A percentile compares a stretch with the other conserved stretches of the same genome.
phyloP scores from a whole-genome alignment of 2,888 invertebrate species.

The Dastarcus helophoroides region DNA sequence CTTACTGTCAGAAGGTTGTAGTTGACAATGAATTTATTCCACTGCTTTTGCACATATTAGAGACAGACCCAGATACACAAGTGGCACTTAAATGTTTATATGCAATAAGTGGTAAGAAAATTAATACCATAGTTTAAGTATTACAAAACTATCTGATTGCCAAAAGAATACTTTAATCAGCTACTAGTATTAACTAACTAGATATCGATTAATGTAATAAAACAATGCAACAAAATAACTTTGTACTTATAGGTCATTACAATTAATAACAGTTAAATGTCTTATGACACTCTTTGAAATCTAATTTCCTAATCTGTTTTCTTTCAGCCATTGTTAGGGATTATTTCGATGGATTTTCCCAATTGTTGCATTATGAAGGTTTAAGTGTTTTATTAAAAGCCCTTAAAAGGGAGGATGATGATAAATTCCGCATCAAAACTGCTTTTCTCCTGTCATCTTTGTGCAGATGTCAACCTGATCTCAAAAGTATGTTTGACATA shows the following conservation, averaged over 20 bases:
- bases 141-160: no score
- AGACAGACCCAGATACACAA: slow-evolving; percentile 43
- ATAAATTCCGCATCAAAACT: slow-evolving; percentile 56
- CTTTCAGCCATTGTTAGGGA: slow-evolving; percentile 53
- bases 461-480: slow-evolving; percentile 40
- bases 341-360: slow-evolving; percentile 45
- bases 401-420: slow-evolving; percentile 44
- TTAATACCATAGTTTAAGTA: no score
- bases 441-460: slow-evolving; percentile 59
- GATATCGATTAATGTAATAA: no score
- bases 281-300: no score
- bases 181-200: no score
- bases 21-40: slow-evolving; percentile 54
- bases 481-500: slow-evolving; percentile 41
- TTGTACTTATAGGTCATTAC: no score
- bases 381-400: slow-evolving; percentile 50
- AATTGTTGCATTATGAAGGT: slow-evolving; percentile 54
- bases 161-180: no score
- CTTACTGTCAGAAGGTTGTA: slow-evolving; percentile 64
- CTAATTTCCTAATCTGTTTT: slow-evolving; percentile 10
- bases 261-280: no score
- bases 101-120: slow-evolving; percentile 72
- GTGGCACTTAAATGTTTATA: slow-evolving; percentile 60
- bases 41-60: slow-evolving; percentile 47
- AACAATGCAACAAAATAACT: no score